Evolutionary conservation across 2,113 vertebrate genomes (phyloP).

Genomic region (Pholis gunnellus): DNA sequence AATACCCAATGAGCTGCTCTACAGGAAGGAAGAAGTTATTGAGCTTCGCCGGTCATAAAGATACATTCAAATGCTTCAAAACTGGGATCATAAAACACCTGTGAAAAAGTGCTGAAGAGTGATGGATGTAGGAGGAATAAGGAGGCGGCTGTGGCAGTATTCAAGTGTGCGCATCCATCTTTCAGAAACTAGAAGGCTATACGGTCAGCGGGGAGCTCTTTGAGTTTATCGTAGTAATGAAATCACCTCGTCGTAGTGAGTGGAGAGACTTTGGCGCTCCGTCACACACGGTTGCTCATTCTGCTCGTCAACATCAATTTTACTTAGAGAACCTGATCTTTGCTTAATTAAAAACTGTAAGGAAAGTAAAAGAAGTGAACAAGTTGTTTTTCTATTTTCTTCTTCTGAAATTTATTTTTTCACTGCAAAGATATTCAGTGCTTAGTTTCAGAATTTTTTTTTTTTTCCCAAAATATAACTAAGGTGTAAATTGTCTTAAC

Average conservation of each 20-base stretch:
- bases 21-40: slow-evolving; percentile 37
- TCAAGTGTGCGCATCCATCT: neutral
- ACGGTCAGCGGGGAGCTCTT: neutral
- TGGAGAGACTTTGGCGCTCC: neutral
- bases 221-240: neutral
- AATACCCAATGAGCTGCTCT: slow-evolving; percentile 65
- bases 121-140: slow-evolving; percentile 23
- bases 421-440: neutral
- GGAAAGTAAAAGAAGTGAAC: no score
- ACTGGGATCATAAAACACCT: slow-evolving; percentile 41
- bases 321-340: neutral
- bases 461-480: neutral
- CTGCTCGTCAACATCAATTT: neutral
- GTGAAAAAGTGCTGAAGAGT: slow-evolving; percentile 18
- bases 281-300: neutral
- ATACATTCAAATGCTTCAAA: slow-evolving; percentile 48
- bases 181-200: neutral
- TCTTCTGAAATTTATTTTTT: neutral
- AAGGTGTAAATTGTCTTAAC: neutral
- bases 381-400: no score
- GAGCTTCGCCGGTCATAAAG: slow-evolving; percentile 47
- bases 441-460: neutral
- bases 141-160: neutral
- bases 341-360: neutral
- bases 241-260: neutral